Percentiles rank a stretch among this genome's conserved stretches.
Evolutionary conservation across 2,113 vertebrate genomes (phyloP).

Genomic region (Bufo gargarizans): DNA sequence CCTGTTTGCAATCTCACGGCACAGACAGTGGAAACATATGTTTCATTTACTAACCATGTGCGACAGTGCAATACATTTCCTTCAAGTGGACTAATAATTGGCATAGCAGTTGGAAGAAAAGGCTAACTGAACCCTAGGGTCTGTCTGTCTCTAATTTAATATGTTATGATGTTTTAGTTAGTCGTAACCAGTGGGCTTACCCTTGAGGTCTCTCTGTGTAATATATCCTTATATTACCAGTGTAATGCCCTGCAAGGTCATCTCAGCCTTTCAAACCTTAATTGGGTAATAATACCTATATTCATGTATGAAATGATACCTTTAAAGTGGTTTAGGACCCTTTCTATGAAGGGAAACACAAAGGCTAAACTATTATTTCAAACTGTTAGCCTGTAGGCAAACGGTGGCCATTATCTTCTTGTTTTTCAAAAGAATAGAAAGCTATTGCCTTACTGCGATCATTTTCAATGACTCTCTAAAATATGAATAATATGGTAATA

Average conservation of each 20-base stretch:
- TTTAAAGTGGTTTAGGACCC: conserved; percentile 19
- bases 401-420: not conserved
- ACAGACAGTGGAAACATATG: conserved; percentile 49
- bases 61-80: conserved; percentile 31
- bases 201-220: conserved; percentile 15
- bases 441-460: not conserved
- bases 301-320: conserved; percentile 37
- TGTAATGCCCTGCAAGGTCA: conserved; percentile 37
- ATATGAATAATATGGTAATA: not conserved
- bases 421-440: not conserved
- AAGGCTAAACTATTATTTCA: conserved; percentile 33
- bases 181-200: conserved; percentile 16
- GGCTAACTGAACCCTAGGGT: conserved; percentile 29
- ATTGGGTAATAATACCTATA: conserved; percentile 43
- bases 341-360: conserved; percentile 17
- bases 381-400: not conserved
- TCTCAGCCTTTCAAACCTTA: conserved; percentile 4
- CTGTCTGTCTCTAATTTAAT: conserved; percentile 48
- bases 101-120: conserved; percentile 48
- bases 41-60: conserved; percentile 46
- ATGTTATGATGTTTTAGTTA: conserved; percentile 48
- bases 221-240: conserved; percentile 48
- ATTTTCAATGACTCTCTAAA: not conserved
- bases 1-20: conserved; percentile 33
- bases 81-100: conserved; percentile 35